Conservation (phyloP, 2,113 vertebrate species). For the Tragelaphus strepsiceros region DNA sequence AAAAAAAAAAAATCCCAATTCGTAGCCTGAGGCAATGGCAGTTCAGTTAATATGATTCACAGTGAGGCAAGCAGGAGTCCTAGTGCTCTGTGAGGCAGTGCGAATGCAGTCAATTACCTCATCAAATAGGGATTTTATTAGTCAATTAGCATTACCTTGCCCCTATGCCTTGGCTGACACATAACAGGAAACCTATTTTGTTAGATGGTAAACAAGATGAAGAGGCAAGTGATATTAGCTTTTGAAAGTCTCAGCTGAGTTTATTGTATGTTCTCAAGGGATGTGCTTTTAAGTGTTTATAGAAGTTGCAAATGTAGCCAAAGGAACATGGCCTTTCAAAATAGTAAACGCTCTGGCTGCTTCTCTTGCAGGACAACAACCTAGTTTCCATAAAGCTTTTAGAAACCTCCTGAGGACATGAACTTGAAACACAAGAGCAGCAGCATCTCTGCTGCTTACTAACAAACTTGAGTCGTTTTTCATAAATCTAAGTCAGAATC, state of each 20-base stretch:
- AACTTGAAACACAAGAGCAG: not conserved
- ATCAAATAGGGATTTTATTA: not conserved
- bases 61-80: not conserved
- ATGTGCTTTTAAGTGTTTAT: not conserved
- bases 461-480: not conserved
- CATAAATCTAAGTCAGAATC: not conserved
- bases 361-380: not conserved
- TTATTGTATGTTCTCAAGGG: not conserved
- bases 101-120: not conserved
- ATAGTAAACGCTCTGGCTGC: not conserved
- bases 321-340: not conserved
- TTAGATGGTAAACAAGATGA: constrained; percentile 9
- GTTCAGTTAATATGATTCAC: constrained; percentile 9
- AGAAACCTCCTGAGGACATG: not conserved
- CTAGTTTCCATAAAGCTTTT: not conserved
- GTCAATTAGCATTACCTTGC: not conserved
- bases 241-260: not conserved
- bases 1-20: constrained; percentile 35
- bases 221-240: not conserved
- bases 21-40: not conserved
- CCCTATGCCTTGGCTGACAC: not conserved
- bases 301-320: not conserved
- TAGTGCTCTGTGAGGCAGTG: not conserved
- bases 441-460: not conserved
- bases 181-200: not conserved